phyloP scores from a whole-genome alignment of 1,140 invertebrate species.

The Rhagoletis pomonella region DNA sequence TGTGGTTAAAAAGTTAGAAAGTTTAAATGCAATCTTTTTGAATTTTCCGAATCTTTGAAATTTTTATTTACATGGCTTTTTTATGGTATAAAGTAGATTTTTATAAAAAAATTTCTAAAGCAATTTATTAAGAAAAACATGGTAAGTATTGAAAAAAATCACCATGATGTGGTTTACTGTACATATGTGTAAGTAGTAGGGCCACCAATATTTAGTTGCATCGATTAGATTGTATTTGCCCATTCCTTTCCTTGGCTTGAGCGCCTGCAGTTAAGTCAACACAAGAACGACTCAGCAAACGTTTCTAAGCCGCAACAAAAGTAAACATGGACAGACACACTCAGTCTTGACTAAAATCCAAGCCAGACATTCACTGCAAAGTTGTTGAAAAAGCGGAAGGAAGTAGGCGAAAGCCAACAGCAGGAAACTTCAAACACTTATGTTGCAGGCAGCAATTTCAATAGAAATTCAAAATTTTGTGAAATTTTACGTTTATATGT shows the following conservation, averaged over 20 bases:
- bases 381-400: conserved; percentile 2
- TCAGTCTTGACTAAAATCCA: background rate
- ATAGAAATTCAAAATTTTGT: conserved; percentile 26
- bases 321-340: no score
- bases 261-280: conserved; percentile 3
- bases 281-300: background rate
- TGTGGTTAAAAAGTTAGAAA: no score
- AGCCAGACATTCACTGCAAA: background rate
- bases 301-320: background rate
- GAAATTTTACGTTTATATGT: conserved; percentile 21
- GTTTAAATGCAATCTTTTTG: no score
- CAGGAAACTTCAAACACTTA: background rate
- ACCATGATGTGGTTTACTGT: no score
- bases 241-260: background rate
- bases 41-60: no score
- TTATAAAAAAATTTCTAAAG: no score
- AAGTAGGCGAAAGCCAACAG: background rate
- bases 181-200: no score
- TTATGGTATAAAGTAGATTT: no score
- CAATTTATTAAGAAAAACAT: no score
- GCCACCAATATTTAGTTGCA: no score
- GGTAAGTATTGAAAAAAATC: no score
- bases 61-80: no score
- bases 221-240: background rate
- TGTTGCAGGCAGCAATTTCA: background rate